Base-by-base conservation (phyloP, 1,140 invertebrate genomes). In the Panulirus ornatus region DNA sequence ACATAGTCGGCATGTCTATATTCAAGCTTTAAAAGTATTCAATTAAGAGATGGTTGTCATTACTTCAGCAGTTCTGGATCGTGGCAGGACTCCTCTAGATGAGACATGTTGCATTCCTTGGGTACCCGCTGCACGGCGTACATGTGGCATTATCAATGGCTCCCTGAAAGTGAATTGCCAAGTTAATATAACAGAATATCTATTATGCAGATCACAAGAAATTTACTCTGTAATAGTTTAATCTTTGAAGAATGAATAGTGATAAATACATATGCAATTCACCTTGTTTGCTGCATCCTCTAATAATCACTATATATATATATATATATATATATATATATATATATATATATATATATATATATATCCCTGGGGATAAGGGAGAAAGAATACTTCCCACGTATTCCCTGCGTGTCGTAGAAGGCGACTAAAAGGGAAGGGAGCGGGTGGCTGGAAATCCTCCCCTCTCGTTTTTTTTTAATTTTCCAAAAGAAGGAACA, bases 91-190 rank as follows among this genome's bases (percentile, higher is more conserved):
- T 2, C 36, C 27, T 14, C 58, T 30, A 22, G 78, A 3, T 79
- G 76, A 8, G 51, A 38, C 6, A 30, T 79, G 85, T 16, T 88
- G 85, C 5, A 86, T 14, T 3, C 71, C 84, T 6, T 86, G 84
- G 14, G 84, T 76, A 22, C 71, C 84, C 1, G 47, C 75, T 6
- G 75, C 75, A 19, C 54, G 54, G 16, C 85, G 51, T 27, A 88
- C 54, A 1, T 88, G 85, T 1, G 85, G 85, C 54, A 88, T 22
- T 5, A 88, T 30, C 38, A 88, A 19, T 30, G 85, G 76, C 36
- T 88, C 85, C 47, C 85, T 88, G 85, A 16, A 63, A 76, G 11
- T 30, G 34, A 51, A 34, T 2, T 5, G n/a, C 58, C 3, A 36
- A 58, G 34, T 66, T 16, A 38, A 40, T 1, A 40, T 11, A 11